Evolutionary conservation across 2,888 invertebrate genomes (phyloP).

Genomic region (Carabus problematicus): DNA sequence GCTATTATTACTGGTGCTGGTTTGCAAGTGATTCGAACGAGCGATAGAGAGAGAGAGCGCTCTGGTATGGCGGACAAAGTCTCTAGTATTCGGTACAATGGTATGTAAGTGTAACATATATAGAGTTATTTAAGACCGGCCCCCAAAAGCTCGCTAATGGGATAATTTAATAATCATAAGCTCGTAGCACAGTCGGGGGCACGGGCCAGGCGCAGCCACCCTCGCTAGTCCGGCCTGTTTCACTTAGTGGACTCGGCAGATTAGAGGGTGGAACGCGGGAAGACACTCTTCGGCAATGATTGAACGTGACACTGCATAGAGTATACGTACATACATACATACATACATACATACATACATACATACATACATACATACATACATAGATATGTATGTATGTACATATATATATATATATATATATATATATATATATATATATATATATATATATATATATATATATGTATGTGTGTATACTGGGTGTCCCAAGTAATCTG

Average conservation of each 20-base stretch:
- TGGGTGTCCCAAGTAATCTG: too few species aligned
- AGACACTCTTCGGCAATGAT: slow-evolving; percentile 2
- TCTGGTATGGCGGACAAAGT: too few species aligned
- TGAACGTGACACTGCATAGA: slow-evolving; percentile 14
- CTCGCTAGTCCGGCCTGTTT: slow-evolving; percentile 34
- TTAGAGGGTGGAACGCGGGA: slow-evolving; percentile 24
- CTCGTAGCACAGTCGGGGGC: slow-evolving; percentile 18
- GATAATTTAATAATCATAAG: slow-evolving; percentile 54
- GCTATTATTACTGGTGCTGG: too few species aligned
- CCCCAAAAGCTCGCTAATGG: slow-evolving; percentile 48
- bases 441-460: too few species aligned
- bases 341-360: background rate
- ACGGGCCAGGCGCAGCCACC: slow-evolving; percentile 1
- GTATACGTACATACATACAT: too few species aligned
- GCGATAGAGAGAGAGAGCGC: too few species aligned
- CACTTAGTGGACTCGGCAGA: slow-evolving; percentile 35
- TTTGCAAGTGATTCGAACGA: too few species aligned
- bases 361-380: slow-evolving; percentile 13
- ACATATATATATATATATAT: slow-evolving; percentile 7
- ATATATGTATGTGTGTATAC: too few species aligned
- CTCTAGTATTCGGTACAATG: too few species aligned
- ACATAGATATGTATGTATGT: slow-evolving; percentile 1
- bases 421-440: too few species aligned
- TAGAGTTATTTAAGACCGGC: slow-evolving; percentile 48
- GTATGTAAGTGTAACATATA: slow-evolving; percentile 36